Evolutionary conservation across 2,113 vertebrate species (phyloP).

Genomic region (Tachuris rubrigastra): DNA sequence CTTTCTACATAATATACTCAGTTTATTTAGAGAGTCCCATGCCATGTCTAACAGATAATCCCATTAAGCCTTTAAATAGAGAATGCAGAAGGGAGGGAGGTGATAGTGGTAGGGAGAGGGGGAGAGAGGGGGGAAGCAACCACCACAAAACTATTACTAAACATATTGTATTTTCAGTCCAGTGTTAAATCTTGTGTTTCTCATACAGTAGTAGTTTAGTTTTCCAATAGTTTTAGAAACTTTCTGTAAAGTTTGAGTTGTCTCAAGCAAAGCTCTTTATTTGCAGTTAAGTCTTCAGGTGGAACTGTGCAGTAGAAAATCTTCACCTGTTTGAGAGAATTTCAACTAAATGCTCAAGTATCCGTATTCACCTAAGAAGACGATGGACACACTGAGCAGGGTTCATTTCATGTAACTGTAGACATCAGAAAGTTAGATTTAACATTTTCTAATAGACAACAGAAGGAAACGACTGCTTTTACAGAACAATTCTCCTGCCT

Average conservation of each 20-base stretch:
- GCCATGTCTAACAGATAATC: not conserved
- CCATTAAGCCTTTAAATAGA: not conserved
- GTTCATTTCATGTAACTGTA: not conserved
- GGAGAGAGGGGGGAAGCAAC: not conserved
- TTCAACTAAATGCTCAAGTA: not conserved
- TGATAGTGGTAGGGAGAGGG: not conserved
- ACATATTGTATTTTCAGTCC: not conserved
- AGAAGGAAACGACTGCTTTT: not conserved
- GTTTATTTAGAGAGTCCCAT: not conserved
- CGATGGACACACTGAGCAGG: not conserved
- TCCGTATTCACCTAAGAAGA: not conserved
- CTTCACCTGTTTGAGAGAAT: not conserved
- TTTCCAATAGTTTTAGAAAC: not conserved
- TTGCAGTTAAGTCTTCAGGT: not conserved
- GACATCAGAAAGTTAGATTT: not conserved
- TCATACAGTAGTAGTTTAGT: not conserved
- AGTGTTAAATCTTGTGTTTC: not conserved
- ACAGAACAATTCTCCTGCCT: not conserved
- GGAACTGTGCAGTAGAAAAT: not conserved
- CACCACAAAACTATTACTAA: not conserved
- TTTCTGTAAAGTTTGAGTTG: not conserved
- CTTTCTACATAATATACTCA: not conserved
- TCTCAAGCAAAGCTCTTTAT: not conserved
- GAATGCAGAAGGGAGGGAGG: not conserved
- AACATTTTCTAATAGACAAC: not conserved